phyloP scores from a whole-genome alignment of 2,888 invertebrate species.

The Malachius bipustulatus region DNA sequence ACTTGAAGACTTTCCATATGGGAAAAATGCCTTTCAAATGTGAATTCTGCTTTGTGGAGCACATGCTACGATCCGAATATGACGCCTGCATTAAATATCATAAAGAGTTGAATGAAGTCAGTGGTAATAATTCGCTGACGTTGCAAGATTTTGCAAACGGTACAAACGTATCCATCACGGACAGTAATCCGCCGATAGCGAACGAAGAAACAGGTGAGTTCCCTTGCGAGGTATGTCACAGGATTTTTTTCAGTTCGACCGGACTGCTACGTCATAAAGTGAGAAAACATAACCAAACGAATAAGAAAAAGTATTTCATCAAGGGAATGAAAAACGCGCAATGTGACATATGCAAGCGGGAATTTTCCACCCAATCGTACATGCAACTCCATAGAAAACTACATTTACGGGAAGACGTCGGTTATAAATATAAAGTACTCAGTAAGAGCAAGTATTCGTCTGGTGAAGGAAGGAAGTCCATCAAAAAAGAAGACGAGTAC shows the following conservation, averaged over 20 bases:
- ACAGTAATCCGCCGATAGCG: constrained; percentile 3
- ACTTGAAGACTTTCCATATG: constrained; percentile 30
- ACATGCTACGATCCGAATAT: constrained; percentile 25
- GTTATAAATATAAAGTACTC: constrained; percentile 31
- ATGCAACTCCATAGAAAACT: constrained; percentile 33
- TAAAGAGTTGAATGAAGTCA: constrained; percentile 11
- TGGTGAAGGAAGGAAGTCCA: constrained; percentile 12
- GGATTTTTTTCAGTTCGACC: constrained; percentile 28
- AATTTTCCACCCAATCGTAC: constrained; percentile 33
- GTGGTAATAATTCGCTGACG: constrained; percentile 26
- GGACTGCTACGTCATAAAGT: constrained; percentile 32
- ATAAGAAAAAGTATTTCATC: constrained; percentile 31
- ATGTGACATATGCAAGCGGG: constrained; percentile 34
- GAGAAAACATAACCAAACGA: constrained; percentile 30
- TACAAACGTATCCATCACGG: constrained; percentile 13
- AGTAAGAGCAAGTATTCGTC: constrained; percentile 26
- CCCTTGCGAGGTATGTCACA: constrained; percentile 27
- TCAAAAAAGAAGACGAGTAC: constrained; percentile 7
- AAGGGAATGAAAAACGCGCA: constrained; percentile 35
- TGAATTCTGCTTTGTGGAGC: constrained; percentile 28
- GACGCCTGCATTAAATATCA: constrained; percentile 26
- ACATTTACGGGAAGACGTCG: constrained; percentile 29
- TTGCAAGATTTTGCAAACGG: constrained; percentile 27
- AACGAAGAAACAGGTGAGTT: constrained; percentile 23
- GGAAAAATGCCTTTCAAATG: constrained; percentile 32